Conservation (phyloP, 2,797 vertebrate genomes). For the Bradypodion ventrale region DNA sequence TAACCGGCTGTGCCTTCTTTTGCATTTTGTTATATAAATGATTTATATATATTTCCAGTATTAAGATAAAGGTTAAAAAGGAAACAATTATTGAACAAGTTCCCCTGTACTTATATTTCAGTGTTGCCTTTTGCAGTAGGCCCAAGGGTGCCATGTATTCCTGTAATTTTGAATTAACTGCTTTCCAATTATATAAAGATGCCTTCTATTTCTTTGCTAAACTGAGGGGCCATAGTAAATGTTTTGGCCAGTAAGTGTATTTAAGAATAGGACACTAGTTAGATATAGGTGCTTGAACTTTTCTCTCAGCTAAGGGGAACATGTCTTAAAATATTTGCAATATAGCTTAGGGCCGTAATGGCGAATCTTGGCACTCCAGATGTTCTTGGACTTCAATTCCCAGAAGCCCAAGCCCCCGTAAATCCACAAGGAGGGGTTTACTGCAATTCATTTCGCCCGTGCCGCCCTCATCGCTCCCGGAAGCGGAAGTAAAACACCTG, state of each 20-base stretch:
- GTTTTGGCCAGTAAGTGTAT: conserved; percentile 68
- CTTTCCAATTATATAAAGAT: conserved; percentile 80
- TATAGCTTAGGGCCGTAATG: conserved; percentile 51
- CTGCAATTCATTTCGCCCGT: no score
- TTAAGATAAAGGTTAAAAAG: conserved; percentile 80
- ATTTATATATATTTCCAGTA: conserved; percentile 86
- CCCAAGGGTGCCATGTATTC: conserved; percentile 82
- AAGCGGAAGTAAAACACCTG: no score
- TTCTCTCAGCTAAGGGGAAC: conserved; percentile 36
- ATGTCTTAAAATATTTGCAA: conserved; percentile 35
- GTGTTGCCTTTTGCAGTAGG: conserved; percentile 78
- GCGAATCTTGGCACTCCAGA: no score
- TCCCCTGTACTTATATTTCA: conserved; percentile 79
- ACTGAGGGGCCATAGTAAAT: conserved; percentile 79
- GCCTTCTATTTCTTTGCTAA: conserved; percentile 75
- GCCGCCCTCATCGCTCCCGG: no score
- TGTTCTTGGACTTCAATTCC: no score
- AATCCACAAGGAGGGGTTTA: no score
- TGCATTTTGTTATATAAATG: conserved; percentile 88
- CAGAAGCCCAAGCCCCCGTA: no score
- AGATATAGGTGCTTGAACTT: conserved; percentile 44
- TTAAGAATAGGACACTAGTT: conserved; percentile 68
- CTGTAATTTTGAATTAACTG: conserved; percentile 84
- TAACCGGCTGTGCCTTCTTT: conserved; percentile 94
- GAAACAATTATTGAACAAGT: conserved; percentile 80